These are phyloP conservation scores for Casuarius casuarius DNA, from an alignment of 2,113 vertebrate species.

Conservation along the genomic window DNA sequence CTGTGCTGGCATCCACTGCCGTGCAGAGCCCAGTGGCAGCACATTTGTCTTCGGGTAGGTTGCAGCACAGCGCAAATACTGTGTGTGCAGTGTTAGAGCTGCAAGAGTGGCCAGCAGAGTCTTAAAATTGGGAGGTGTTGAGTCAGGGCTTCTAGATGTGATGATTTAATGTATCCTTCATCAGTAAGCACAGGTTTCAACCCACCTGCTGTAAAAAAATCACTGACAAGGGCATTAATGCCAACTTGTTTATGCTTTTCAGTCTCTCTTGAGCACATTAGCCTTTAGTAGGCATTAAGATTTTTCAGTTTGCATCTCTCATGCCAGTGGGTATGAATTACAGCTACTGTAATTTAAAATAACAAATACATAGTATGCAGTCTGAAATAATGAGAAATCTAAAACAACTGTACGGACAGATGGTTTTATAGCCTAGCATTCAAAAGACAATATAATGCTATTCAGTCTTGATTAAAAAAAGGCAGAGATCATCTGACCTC, in stretches of 20 bases:
- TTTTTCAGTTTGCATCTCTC: slow-evolving; percentile 12
- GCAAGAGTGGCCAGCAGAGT: background rate
- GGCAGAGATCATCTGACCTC: slow-evolving; percentile 25
- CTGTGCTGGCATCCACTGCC: fast-evolving
- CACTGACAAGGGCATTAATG: background rate
- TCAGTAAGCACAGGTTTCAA: background rate
- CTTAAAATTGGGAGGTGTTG: background rate
- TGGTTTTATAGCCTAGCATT: slow-evolving; percentile 17
- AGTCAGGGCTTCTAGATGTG: background rate
- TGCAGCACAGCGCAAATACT: background rate
- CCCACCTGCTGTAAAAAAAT: background rate
- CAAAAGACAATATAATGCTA: background rate
- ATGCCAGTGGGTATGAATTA: background rate
- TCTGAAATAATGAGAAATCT: slow-evolving; percentile 22
- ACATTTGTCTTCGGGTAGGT: background rate
- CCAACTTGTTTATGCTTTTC: slow-evolving; percentile 4
- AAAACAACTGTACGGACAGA: background rate
- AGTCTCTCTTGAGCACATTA: background rate
- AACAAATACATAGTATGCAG: background rate
- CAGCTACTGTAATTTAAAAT: slow-evolving; percentile 2
- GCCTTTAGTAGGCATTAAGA: background rate
- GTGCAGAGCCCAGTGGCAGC: background rate
- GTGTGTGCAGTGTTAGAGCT: background rate
- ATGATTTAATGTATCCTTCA: background rate
- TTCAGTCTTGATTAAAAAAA: slow-evolving; percentile 22